Evolutionary conservation across 2,113 vertebrate genomes (phyloP).

Genomic region (Megalops atlanticus): DNA sequence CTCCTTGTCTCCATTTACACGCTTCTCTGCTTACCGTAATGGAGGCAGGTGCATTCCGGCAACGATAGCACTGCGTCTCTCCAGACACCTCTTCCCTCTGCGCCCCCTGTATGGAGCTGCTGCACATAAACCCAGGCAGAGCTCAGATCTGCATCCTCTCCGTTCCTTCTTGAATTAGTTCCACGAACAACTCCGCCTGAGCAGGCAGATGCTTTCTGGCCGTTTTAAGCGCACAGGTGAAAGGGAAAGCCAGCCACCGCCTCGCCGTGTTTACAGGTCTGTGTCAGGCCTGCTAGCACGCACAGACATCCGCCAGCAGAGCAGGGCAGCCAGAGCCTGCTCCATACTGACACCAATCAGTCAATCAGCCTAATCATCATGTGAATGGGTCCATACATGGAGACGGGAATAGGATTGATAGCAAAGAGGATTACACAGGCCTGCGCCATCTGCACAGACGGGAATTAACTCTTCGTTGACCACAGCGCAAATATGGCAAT

Average conservation of each 20-base stretch:
- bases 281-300: not conserved
- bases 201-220: not conserved
- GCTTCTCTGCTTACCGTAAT: not conserved
- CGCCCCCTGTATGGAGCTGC: not conserved
- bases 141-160: conserved; percentile 3
- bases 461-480: conserved; percentile 40
- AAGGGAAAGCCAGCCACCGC: not conserved
- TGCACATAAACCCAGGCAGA: conserved; percentile 12
- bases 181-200: conserved; percentile 1
- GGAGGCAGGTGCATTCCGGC: not conserved
- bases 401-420: conserved; percentile 38
- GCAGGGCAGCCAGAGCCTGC: not conserved
- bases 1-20: no score
- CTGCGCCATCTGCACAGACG: conserved; percentile 48
- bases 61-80: not conserved
- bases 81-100: not conserved
- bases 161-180: not conserved
- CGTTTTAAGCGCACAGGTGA: not conserved
- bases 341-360: conserved; percentile 31
- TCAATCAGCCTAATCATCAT: conserved; percentile 44
- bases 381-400: conserved; percentile 31
- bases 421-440: conserved; percentile 54
- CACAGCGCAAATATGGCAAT: not conserved
- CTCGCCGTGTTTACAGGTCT: not conserved
- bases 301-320: not conserved